phyloP scores from a whole-genome alignment of 2,888 invertebrate genomes.

The Sminthurinus aureus region DNA sequence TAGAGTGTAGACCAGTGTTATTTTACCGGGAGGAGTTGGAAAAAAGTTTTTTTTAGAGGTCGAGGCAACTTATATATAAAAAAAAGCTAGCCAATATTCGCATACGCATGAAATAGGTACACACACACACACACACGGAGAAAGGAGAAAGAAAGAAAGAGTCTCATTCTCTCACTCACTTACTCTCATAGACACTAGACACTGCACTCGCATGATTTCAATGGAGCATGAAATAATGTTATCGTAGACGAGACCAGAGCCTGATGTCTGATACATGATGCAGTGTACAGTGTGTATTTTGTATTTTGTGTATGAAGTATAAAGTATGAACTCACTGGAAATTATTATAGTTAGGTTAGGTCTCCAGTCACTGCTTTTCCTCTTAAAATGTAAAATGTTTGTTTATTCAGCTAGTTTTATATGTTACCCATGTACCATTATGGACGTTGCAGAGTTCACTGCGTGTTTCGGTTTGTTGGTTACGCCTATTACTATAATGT shows the following conservation, averaged over 20 bases:
- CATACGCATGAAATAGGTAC: neutral
- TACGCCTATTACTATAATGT: too few relatives aligned
- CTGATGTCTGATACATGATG: too few relatives aligned
- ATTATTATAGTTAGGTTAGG: too few relatives aligned
- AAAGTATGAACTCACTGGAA: too few relatives aligned
- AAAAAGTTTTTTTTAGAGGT: neutral
- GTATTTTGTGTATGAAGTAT: neutral
- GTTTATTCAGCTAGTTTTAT: too few relatives aligned
- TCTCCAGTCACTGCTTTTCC: too few relatives aligned
- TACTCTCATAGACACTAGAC: too few relatives aligned
- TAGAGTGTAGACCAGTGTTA: neutral
- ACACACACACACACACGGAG: neutral
- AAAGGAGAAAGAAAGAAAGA: too few relatives aligned
- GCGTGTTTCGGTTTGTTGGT: neutral
- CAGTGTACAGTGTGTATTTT: neutral
- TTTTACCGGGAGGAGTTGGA: neutral
- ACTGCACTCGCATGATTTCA: neutral
- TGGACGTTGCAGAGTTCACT: neutral
- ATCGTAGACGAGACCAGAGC: neutral
- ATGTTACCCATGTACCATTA: too few relatives aligned
- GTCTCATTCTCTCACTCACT: too few relatives aligned
- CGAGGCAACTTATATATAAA: neutral
- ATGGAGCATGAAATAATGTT: neutral
- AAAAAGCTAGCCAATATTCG: neutral
- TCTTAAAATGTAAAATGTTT: too few relatives aligned